A percentile compares a stretch with the other conserved stretches of the same genome.
Conservation (phyloP, 2,888 invertebrate species). For the Ephialtes manifestator region DNA sequence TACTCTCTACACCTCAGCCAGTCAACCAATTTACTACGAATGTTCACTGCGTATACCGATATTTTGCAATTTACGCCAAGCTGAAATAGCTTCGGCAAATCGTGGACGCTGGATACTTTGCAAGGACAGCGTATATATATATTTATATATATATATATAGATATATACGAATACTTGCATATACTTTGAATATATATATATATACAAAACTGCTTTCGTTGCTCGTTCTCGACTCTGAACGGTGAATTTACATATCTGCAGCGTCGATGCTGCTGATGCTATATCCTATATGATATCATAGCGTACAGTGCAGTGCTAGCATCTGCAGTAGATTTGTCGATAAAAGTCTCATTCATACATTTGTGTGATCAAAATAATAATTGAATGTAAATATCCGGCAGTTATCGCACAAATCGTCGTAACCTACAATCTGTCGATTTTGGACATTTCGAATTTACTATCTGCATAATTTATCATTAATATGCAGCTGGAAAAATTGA, state of each 20-base stretch:
- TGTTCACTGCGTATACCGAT: slow-evolving; percentile 61
- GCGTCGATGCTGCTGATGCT: slow-evolving; percentile 53
- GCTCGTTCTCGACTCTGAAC: slow-evolving; percentile 44
- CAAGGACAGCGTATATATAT: slow-evolving; percentile 26
- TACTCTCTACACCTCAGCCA: slow-evolving; percentile 42
- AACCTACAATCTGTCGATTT: not conserved
- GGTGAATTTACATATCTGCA: slow-evolving; percentile 63
- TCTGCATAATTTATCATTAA: too few species aligned
- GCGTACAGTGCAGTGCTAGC: slow-evolving; percentile 11
- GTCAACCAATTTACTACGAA: slow-evolving; percentile 60
- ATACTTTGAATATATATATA: not conserved
- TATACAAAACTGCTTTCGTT: slow-evolving; percentile 51
- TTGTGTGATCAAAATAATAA: slow-evolving; percentile 29
- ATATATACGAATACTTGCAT: not conserved
- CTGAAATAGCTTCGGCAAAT: slow-evolving; percentile 64
- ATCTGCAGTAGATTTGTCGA: slow-evolving; percentile 53
- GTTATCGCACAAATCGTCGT: not conserved
- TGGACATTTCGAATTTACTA: not conserved
- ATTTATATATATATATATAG: slow-evolving; percentile 9
- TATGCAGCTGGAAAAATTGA: too few species aligned
- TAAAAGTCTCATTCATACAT: slow-evolving; percentile 57
- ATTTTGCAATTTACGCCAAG: slow-evolving; percentile 67
- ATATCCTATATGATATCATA: slow-evolving; percentile 37
- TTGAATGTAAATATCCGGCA: slow-evolving; percentile 4
- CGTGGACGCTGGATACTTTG: slow-evolving; percentile 43